These are phyloP conservation scores for Buathra laborator DNA, from an alignment of 2,888 invertebrate genomes.

Conservation along the genomic window DNA sequence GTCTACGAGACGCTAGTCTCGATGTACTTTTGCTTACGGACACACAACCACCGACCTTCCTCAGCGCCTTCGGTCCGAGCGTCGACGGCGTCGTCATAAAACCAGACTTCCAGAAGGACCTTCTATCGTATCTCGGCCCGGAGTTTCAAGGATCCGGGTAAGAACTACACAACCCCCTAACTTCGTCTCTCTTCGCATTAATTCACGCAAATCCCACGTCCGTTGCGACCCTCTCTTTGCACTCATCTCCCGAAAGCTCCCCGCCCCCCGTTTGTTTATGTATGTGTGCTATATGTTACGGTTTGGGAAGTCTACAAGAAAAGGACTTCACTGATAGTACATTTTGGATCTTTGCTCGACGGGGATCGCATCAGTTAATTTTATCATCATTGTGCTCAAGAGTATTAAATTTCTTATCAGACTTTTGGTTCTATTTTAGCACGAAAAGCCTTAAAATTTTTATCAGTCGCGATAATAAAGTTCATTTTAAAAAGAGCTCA, in stretches of 20 bases:
- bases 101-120: conserved; percentile 93
- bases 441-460: too few species aligned
- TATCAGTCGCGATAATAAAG: too few species aligned
- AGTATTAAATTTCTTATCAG: background rate
- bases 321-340: background rate
- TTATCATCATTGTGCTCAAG: background rate
- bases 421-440: too few species aligned
- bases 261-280: background rate
- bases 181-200: conserved; percentile 9
- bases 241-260: background rate
- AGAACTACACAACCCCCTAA: conserved; percentile 53
- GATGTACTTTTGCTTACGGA: conserved; percentile 91
- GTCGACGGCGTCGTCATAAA: conserved; percentile 97
- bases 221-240: background rate
- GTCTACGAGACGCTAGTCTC: conserved; percentile 91
- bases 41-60: conserved; percentile 92
- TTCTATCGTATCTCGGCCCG: conserved; percentile 89
- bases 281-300: background rate
- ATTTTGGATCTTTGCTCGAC: background rate
- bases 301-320: background rate
- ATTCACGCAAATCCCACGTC: conserved; percentile 28
- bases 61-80: conserved; percentile 96
- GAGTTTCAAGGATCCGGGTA: conserved; percentile 84
- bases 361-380: background rate
- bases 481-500: too few species aligned